Conservation (phyloP, 2,113 vertebrate genomes). For the Hyperopisus bebe region DNA sequence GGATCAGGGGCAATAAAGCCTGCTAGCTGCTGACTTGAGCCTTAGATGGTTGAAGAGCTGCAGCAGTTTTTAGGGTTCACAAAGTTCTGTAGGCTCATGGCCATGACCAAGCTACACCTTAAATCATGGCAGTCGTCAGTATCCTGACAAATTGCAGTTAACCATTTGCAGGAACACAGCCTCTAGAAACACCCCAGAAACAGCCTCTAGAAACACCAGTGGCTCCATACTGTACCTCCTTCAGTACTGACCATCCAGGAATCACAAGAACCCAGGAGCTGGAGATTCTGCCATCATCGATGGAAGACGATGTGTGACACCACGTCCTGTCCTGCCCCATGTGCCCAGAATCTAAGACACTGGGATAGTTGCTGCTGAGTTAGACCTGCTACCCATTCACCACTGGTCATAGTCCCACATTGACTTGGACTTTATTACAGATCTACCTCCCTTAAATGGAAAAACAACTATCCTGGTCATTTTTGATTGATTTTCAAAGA, state of each 20-base stretch:
- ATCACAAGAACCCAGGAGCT: background rate
- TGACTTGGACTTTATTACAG: background rate
- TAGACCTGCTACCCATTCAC: background rate
- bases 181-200: background rate
- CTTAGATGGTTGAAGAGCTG: background rate
- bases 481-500: background rate
- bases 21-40: background rate
- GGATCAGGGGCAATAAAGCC: background rate
- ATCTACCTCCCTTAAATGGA: background rate
- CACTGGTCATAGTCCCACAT: background rate
- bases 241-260: background rate
- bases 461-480: background rate
- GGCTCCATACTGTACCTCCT: background rate
- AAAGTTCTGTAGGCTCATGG: background rate
- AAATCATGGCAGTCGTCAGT: background rate
- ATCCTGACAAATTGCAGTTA: background rate
- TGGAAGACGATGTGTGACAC: background rate
- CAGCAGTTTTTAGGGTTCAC: background rate
- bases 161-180: background rate
- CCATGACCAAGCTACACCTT: background rate
- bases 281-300: background rate
- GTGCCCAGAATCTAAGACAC: background rate
- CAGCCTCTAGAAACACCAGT: background rate
- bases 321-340: background rate
- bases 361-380: background rate